Evolutionary conservation across 2,888 invertebrate genomes (phyloP).

Genomic region (Caenorhabditis sp.): DNA sequence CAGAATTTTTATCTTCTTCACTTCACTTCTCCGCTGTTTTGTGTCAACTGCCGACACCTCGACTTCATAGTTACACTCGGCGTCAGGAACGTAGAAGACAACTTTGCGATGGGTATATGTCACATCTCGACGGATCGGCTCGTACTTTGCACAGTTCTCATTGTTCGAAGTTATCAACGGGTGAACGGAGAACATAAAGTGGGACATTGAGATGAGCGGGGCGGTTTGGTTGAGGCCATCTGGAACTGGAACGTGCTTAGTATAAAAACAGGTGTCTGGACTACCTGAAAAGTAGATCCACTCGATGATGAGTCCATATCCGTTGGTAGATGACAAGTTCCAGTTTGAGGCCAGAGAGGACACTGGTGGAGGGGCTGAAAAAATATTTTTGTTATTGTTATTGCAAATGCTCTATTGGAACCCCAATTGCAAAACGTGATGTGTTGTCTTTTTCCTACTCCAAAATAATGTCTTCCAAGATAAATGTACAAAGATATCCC

Average conservation of each 20-base stretch:
- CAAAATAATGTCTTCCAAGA: constrained; percentile 46
- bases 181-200: constrained; percentile 61
- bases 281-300: constrained; percentile 60
- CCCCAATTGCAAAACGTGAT: neutral
- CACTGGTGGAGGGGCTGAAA: constrained; percentile 69
- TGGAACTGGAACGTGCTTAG: too few relatives aligned
- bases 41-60: constrained; percentile 67
- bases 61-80: constrained; percentile 68
- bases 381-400: neutral
- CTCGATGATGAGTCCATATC: constrained; percentile 52
- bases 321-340: constrained; percentile 59
- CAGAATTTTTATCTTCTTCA: constrained; percentile 56
- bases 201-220: constrained; percentile 58
- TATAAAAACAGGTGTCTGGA: too few relatives aligned
- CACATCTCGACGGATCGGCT: constrained; percentile 62
- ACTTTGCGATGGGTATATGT: constrained; percentile 69
- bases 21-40: constrained; percentile 63
- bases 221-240: constrained; percentile 26
- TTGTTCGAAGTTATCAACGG: constrained; percentile 55
- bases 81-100: constrained; percentile 64
- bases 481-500: constrained; percentile 46
- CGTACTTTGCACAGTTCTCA: constrained; percentile 59
- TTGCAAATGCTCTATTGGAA: too few relatives aligned
- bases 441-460: neutral
- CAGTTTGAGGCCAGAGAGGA: constrained; percentile 50